Evolutionary conservation across 2,797 vertebrate genomes (phyloP).

Genomic region (Antennarius maculatus): DNA sequence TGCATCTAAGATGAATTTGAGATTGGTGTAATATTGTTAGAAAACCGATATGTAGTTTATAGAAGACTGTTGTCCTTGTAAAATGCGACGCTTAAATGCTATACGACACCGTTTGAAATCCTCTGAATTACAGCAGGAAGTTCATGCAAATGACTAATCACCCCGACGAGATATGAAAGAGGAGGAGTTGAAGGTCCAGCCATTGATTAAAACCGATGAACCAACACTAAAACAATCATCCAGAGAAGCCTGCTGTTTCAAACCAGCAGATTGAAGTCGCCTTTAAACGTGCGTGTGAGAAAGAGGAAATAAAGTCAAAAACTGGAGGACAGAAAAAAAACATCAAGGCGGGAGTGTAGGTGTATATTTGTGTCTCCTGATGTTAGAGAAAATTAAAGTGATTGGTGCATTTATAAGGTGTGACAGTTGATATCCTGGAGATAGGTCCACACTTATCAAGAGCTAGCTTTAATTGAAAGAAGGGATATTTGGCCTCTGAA

Average conservation of each 20-base stretch:
- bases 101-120: constrained; percentile 46
- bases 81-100: constrained; percentile 50
- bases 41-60: constrained; percentile 53
- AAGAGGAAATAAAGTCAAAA: constrained; percentile 12
- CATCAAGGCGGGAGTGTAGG: constrained; percentile 24
- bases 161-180: constrained; percentile 52
- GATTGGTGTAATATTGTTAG: constrained; percentile 23
- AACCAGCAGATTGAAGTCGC: constrained; percentile 19
- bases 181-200: constrained; percentile 45
- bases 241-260: constrained; percentile 31
- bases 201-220: constrained; percentile 73
- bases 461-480: constrained; percentile 80
- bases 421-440: constrained; percentile 73
- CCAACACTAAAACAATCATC: constrained; percentile 67
- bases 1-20: not conserved
- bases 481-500: constrained; percentile 73
- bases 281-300: constrained; percentile 19
- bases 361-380: constrained; percentile 45
- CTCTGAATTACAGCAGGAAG: constrained; percentile 56
- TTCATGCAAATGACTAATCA: constrained; percentile 69
- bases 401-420: constrained; percentile 68
- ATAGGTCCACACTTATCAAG: constrained; percentile 76
- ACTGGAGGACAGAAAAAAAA: constrained; percentile 15
- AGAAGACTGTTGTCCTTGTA: constrained; percentile 34
- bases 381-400: constrained; percentile 66